These are phyloP conservation scores for Phoxinus phoxinus DNA, from an alignment of 2,113 vertebrate genomes.

Conservation along the genomic window DNA sequence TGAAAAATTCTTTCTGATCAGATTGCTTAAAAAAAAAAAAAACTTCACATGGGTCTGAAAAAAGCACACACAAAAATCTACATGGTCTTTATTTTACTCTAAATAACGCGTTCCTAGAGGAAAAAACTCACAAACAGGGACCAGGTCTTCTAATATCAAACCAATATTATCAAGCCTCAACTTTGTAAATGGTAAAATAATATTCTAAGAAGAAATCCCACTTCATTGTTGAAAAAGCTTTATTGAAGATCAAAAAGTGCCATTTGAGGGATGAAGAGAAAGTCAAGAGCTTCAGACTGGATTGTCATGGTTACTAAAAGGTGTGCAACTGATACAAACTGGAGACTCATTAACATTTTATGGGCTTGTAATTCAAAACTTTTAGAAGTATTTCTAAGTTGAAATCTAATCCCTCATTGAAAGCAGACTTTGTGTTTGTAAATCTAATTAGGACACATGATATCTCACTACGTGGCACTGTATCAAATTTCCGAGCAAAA, in stretches of 20 bases:
- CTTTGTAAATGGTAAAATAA: not conserved
- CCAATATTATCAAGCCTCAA: not conserved
- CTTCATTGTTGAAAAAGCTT: not conserved
- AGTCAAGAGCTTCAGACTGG: not conserved
- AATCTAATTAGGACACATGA: conserved; percentile 81
- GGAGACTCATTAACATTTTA: conserved; percentile 74
- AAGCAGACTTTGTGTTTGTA: conserved; percentile 72
- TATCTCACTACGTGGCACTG: conserved; percentile 49
- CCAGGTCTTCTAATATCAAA: not conserved
- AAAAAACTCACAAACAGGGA: not conserved
- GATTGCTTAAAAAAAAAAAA: too few species aligned
- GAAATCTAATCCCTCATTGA: conserved; percentile 74
- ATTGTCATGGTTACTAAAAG: conserved; percentile 46
- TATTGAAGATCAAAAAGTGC: not conserved
- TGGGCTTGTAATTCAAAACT: conserved; percentile 72
- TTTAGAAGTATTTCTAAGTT: conserved; percentile 74
- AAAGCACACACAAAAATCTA: not conserved
- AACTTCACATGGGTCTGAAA: too few species aligned
- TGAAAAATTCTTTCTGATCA: too few species aligned
- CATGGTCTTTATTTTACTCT: too few species aligned
- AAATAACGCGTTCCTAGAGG: not conserved
- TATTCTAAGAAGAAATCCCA: not conserved
- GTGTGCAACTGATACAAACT: conserved; percentile 64
- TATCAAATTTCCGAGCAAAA: conserved; percentile 70
- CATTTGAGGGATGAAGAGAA: not conserved